Evolutionary conservation across 2,113 vertebrate genomes (phyloP), one percentile per base, ranked within the genome.

Genomic region (Passer montanus): DNA sequence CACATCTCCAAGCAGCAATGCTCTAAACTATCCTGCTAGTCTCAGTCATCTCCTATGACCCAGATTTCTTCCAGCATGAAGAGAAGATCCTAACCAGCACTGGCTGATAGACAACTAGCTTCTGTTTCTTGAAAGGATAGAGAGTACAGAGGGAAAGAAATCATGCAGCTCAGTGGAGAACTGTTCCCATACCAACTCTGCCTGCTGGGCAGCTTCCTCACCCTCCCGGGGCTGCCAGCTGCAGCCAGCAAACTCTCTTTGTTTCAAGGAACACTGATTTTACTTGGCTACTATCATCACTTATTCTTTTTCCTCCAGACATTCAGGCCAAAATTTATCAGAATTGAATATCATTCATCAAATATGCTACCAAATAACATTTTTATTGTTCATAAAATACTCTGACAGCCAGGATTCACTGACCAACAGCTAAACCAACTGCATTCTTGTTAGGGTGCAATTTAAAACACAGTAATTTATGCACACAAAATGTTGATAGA

Each of bases 91-190:
- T 90, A 86, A 67, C 86, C 74, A 93, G 75, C 84, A 53, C 10
- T 74, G 74, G 80, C 76, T 90, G 93, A 96, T 50, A 89, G 41
- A 93, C 41, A 92, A 70, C 88, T 87, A 88, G 46, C 83, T 90
- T 87, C 86, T 93, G 75, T 50, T 96, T 91, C 84, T 89, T 93
- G 76, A 91, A 93, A 96, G 63, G 69, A 79, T 3, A 75, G 41
- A 86, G 59, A 68, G 30, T 67, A 81, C 12, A 84, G 49, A 66
- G 81, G 39, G 19, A 2, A 43, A 81, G 75, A 93, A 66, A 58
- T 52, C 69, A 83, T 19, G 23, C 56, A 80, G 84, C 78, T 93
- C 74, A 60, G 41, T n/a, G 26, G 69, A 82, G 82, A 95, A 89
- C 62, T 0, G 7, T 52, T 82, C 72, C 93, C 49, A 70, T 68